Evolutionary conservation across 2,888 invertebrate species (phyloP).

Genomic region (Archips crataeganus): DNA sequence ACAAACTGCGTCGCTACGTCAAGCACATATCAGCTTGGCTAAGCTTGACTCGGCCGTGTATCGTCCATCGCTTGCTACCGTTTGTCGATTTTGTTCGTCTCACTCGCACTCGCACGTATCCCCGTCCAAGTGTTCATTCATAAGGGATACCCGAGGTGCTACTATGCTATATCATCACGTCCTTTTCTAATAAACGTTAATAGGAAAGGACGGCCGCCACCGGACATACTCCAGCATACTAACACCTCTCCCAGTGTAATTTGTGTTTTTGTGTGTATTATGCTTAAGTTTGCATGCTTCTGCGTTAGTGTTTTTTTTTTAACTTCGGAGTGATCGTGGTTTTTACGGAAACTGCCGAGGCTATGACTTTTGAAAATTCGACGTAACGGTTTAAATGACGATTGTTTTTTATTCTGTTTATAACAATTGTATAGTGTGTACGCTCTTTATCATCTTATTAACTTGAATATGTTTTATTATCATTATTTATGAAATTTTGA

Average conservation of each 20-base stretch:
- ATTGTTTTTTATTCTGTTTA: not conserved
- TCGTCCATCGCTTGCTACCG: conserved; percentile 41
- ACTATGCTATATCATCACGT: not conserved
- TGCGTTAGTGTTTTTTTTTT: not conserved
- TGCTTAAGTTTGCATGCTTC: conserved; percentile 7
- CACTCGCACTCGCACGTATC: conserved; percentile 29
- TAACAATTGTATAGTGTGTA: not conserved
- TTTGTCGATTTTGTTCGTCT: conserved; percentile 37
- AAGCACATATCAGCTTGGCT: conserved; percentile 32
- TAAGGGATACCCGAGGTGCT: conserved; percentile 17
- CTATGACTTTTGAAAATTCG: not conserved
- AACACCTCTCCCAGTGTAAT: not conserved
- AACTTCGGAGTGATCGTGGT: not conserved
- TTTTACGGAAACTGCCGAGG: not conserved
- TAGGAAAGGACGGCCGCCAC: not conserved
- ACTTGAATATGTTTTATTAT: no score
- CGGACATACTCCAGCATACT: not conserved
- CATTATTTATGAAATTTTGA: no score
- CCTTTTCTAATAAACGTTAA: not conserved
- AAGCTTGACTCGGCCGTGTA: conserved; percentile 29
- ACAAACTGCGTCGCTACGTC: conserved; percentile 24
- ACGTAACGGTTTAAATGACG: not conserved
- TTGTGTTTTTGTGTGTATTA: not conserved
- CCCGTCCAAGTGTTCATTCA: not conserved
- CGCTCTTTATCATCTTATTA: no score